Base-by-base conservation (phyloP, 2,113 vertebrate species). In the Chroicocephalus ridibundus region DNA sequence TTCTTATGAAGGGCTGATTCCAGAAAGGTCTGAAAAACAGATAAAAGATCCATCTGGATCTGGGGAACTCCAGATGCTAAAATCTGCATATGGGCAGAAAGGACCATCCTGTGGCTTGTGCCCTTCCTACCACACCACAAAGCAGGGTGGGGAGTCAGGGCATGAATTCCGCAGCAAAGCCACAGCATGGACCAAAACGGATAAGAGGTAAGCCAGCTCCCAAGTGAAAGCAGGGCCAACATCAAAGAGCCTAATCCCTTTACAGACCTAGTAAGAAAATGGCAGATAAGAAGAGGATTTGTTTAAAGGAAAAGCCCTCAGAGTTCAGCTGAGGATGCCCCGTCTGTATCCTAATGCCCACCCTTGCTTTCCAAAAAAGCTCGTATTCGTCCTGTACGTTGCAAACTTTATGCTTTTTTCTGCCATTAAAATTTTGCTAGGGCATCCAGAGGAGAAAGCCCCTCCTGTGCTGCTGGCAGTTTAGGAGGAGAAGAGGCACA, bases 391-490 rank as follows among this genome's bases (percentile, higher is more conserved):
- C 20, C 21, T 38, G 17, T 25, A 4, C 0, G 1, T 17, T 26
- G n/a, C 54, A 65, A 66, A 55, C 22, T 54, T 57, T 3, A 10
- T 3, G 11, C 24, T 82, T 19, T 60, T 40, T 46, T 15, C 86
- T 83, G 47, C 27, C 52, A 12, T 21, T 22, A 40, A 10, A 17
- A 22, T 49, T 71, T 31, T 32, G 3, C 2, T 40, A 93, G 91
- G 91, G 55, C 74, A 93, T 94, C 61, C 88, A 93, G 83, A 95
- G 94, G 88, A 93, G 72, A 94, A 85, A 79, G 21, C 2, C 61
- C 76, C 60, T 92, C 55, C 96, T 75, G 80, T 46, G 92, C 40
- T 36, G 8, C 52, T 93, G 90, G 38, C 38, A 58, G 8, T 31
- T 25, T 15, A 68, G 76, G 34, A 92, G 51, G 58, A 94, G 36